These are phyloP conservation scores for Carduelis carduelis DNA, from an alignment of 2,797 vertebrate species.

Conservation along the genomic window DNA sequence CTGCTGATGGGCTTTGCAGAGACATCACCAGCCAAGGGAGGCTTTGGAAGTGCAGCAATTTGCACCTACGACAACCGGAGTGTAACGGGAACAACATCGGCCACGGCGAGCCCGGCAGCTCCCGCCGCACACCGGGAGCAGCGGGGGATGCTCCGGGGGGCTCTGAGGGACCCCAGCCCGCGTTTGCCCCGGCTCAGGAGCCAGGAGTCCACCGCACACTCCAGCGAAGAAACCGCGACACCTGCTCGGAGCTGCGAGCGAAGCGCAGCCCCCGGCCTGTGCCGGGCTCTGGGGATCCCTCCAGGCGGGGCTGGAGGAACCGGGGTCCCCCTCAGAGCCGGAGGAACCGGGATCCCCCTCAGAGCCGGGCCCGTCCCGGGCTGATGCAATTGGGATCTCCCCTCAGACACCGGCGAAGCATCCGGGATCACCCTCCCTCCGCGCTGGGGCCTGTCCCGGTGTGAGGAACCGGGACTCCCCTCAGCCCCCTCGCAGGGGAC, in stretches of 20 bases:
- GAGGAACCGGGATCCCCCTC: background rate
- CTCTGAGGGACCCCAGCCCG: rapidly evolving
- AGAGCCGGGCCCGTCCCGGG: background rate
- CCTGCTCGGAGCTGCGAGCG: background rate
- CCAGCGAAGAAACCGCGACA: rapidly evolving
- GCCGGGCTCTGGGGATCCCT: background rate
- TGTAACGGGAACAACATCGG: background rate
- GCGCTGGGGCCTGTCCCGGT: background rate
- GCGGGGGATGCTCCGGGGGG: background rate
- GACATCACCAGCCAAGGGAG: background rate
- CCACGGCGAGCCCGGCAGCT: background rate
- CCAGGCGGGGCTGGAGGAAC: no score
- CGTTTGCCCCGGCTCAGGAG: background rate
- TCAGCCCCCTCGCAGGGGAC: background rate
- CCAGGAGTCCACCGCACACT: rapidly evolving
- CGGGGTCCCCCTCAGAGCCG: background rate
- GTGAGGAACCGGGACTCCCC: background rate
- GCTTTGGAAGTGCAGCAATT: background rate
- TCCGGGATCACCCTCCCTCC: no score
- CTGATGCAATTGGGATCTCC: background rate
- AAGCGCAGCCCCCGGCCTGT: background rate
- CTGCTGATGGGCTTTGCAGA: constrained; percentile 19
- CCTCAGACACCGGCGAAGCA: background rate
- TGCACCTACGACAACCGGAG: background rate
- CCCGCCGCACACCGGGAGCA: rapidly evolving